Evolutionary conservation across 1,140 invertebrate genomes (phyloP), one percentile per base, ranked within the genome.

Genomic region (Caenorhabditis latens): DNA sequence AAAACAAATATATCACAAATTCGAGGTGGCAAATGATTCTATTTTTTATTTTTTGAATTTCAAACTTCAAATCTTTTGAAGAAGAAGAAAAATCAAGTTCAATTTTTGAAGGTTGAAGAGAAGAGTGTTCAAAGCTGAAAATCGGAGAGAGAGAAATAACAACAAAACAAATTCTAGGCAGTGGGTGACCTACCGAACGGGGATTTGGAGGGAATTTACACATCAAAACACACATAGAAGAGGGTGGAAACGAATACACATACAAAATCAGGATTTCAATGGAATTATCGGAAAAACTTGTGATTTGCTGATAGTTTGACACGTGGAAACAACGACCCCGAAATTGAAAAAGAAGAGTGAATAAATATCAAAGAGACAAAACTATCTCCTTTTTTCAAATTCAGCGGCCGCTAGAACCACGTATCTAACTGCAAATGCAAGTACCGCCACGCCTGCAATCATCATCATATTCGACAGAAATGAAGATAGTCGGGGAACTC

Each of bases 381-480:
- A 71, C 42, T 58, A 46, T 43, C 82, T 55, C 75, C 63, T 67
- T 65, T 79, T 88, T 83, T 84, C 84, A 82, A 63, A 50, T 50
- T 79, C 71, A 46, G 71, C 71, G 19, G 90, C 86, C 42, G 90
- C 84, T 14, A 90, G 58, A 43, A 92, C 84, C 24, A 92, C 91
- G 71, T 92, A 92, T 58, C 91, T 91, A 87, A 92, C 92, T 57
- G 91, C 91, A 87, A 92, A 88, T 65, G 88, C 88, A 61, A 92
- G 90, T 53, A 91, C 84, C 50, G 92, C 90, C 43, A 92, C 90
- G 43, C 91, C 89, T 71, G 91, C 86, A 86, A 92, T 55, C 84
- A 92, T 88, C 57, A 92, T 48, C 24, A 92, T 48, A 86, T 92
- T 92, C 21, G 91, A 91, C 11, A 90, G 83, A 58, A 92, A 71